A percentile compares a stretch with the other conserved stretches of the same genome.
phyloP scores from a whole-genome alignment of 2,113 vertebrate species.

The Caranx melampygus region DNA sequence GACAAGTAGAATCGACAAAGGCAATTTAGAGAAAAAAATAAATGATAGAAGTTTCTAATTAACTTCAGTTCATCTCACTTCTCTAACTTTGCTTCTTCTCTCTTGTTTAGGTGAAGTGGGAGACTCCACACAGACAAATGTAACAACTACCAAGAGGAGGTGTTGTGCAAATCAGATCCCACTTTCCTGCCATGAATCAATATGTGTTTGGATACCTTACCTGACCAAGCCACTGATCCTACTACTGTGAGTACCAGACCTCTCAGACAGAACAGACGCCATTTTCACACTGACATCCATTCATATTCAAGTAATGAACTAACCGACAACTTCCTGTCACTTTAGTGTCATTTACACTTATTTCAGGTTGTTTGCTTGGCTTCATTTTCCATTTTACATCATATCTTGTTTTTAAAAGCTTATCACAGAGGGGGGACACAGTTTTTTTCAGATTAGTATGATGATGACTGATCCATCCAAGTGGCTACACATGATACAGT shows the following conservation, averaged over 20 bases:
- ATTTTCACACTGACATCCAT: background rate
- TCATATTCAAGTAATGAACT: no score
- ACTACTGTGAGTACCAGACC: constrained; percentile 63
- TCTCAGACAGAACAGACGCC: background rate
- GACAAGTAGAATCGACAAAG: background rate
- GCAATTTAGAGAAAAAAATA: no score
- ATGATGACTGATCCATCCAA: no score
- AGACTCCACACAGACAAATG: constrained; percentile 45
- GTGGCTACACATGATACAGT: no score
- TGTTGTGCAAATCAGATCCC: background rate
- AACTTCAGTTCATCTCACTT: background rate
- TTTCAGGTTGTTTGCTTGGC: no score
- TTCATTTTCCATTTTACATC: no score
- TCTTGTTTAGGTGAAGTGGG: constrained; percentile 37
- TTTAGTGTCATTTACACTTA: no score
- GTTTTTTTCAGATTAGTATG: no score
- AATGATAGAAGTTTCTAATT: no score
- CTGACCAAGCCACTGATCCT: constrained; percentile 45
- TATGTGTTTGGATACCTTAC: constrained; percentile 70
- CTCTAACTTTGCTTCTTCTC: background rate
- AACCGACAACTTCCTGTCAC: no score
- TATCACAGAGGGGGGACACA: no score
- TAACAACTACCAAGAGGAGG: constrained; percentile 30
- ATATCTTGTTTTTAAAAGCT: no score
- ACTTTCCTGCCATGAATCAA: constrained; percentile 52